Evolutionary conservation across 1,140 invertebrate genomes (phyloP), one percentile per base, ranked within the genome.

Genomic region (Steinernema feltiae): DNA sequence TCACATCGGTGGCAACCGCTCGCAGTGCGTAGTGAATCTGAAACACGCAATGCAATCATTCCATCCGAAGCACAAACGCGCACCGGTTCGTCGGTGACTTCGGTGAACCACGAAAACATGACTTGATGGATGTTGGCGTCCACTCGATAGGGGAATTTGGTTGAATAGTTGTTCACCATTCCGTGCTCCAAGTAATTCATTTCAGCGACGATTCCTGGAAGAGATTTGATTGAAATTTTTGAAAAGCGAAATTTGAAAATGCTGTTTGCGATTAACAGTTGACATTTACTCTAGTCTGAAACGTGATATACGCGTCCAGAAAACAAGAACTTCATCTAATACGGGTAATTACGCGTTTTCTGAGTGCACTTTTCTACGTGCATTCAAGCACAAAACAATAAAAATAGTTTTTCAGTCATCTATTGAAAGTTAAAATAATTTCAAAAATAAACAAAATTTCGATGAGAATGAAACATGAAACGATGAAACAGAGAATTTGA

Each of bases 141-240:
- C n/a, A 85, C 76, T 35, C 84, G 76, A 70, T 86, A 85, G 17
- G 82, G 83, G 30, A 86, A 85, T 74, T 85, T 81, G 1, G 81
- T 85, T 7, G 84, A 78, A 48, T 85, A 85, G 24, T 73, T 72
- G 70, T 85, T 85, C 12, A 85, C 69, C 2, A 76, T 31, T 30
- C 85, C 84, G 70, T 79, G 74, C 63, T 82, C 76, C n/a, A 85
- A 76, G 69, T 85, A 85, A 35, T 78, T 78, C 82, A 85, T 77
- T 30, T 85, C 82, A 1, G 84, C 83, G 32, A 73, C 30, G 2
- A 81, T 69, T 48, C 80, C 80, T 81, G 48, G 32, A 77, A 79
- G 32, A 1, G 70, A 71, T 73, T 72, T 72, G n/a, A 70, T 70
- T 17, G 32, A 0, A 48, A 29, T 30, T 69, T 31, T 31, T 70